Base-by-base conservation (phyloP, 2,888 invertebrate species). In the Zhengitettix transpicula region DNA sequence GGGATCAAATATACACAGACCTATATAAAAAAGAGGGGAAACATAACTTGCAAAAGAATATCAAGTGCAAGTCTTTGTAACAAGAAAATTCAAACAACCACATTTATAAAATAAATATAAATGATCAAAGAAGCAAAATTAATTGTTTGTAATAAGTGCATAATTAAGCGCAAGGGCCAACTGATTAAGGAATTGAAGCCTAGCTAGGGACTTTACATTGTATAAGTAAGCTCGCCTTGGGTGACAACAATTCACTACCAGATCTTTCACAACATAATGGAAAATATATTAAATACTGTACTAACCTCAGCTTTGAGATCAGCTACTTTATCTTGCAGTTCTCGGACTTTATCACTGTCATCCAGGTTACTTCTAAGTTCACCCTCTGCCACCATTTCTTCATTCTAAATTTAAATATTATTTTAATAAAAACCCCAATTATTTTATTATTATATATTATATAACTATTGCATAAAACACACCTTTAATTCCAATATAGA, bases 221-320 rank as follows among this genome's bases (percentile, higher is more conserved):
- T 47, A 12, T 47, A n/a, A 12, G n/a, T n/a, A 47, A 47, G 47
- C 47, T 47, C 47, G 12, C n/a, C 47, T n/a, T 14, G n/a, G 12
- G 47, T 14, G 47, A 14, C 47, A 47, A 47, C n/a, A 47, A 14
- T 14, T 47, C n/a, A 14, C 47, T 47, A 47, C 47, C 47, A 12
- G n/a, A 47, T 14, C 12, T 14, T 47, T 14, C 12, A 47, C 12
- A 47, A 14, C n/a, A 47, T n/a, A n/a, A 47, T 47, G n/a, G 47
- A 47, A n/a, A n/a, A 28, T 28, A 28, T 5, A 28, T 28, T 28
- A 28, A 28, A 28, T 28, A 28, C 28, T 17, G 55, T 47, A 71
- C 77, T 77, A 77, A 95, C 95, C 87, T 96, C 95, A 58, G 94
- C 90, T 76, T 91, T 91, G 42, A 95, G 79, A 73, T 94, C 93